Evolutionary conservation across 2,113 vertebrate genomes (phyloP), one percentile per base, ranked within the genome.

Genomic region (Actenoides hombroni): DNA sequence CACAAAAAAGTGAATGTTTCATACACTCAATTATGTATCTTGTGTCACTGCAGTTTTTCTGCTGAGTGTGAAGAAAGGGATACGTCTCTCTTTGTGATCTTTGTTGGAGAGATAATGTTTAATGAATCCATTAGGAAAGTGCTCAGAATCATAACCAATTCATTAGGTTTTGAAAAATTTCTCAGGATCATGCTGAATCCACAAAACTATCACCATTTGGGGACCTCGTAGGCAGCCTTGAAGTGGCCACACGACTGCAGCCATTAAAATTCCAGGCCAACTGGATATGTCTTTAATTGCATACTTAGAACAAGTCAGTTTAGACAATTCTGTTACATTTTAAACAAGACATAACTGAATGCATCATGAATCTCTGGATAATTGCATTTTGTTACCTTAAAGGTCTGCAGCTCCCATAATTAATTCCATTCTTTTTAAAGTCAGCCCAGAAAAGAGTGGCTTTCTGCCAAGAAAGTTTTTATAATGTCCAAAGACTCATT

Each of bases 401-500:
- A 94, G 86, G 77, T 92, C 86, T 92, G 49, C 1, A 2, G 57
- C 37, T 95, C 65, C 88, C 64, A 46, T 80, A 94, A 97, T 92
- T 96, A 95, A 96, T 69, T 73, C 53, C 75, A 76, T 92, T 96
- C 74, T 74, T 94, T 95, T 85, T 87, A 68, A 93, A 94, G 81
- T 87, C 90, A 92, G 91, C n/a, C 76, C 60, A 80, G 74, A 76
- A 96, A 65, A 92, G 65, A 80, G 60, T 63, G 92, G 92, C 86
- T 56, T 94, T 79, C 61, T 70, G 96, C 90, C 94, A 94, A 90
- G 51, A 70, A 96, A 97, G 94, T 95, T 95, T 94, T 95, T 90
- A 26, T 84, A 95, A 84, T 73, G 88, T 95, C 94, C 88, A 94
- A 94, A 97, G 94, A 83, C 82, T 79, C 74, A 80, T 92, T 94